Evolutionary conservation across 2,888 invertebrate genomes (phyloP), one percentile per base, ranked within the genome.

Genomic region (Hetaerina titia): DNA sequence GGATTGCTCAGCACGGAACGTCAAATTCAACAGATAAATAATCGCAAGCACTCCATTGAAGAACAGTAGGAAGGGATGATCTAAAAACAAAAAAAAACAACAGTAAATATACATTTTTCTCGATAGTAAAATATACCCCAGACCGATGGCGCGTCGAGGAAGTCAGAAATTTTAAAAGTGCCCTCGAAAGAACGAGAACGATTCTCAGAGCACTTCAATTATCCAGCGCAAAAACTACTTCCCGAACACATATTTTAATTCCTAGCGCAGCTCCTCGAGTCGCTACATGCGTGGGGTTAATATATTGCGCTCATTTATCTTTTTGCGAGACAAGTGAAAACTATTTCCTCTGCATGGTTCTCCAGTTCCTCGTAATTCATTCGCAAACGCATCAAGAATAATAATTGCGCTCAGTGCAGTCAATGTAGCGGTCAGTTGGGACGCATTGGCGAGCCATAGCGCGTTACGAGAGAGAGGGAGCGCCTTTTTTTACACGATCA

Each of bases 351-450:
- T 31, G 81, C 25, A 31, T 81, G 25, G 81, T 31, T 31, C 81
- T 25, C 31, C 81, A 15, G 81, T 31, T 81, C 25, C 81, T 81
- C 31, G 81, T 31, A 31, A 81, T 81, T 81, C 81, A 81, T 31
- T 81, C 31, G 81, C 81, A 31, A 45, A 45, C 69, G 92, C 63
- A 74, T 69, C 69, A 22, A 56, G 92, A 92, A 92, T 92, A 92
- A 92, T 92, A 92, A 92, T 74, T 92, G 92, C 56, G 69, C 13
- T 31, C 56, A 31, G 56, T 58, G 89, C 19, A 88, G 88, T 56
- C 31, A 56, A 69, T 56, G 89, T 22, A 74, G 57, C 69, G 92
- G 45, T 92, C 92, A 56, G 69, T 92, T 57, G 56, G 45, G 81
- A 22, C 89, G 89, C 89, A 19, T n/a, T 17, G n/a, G 88, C 45